A percentile compares a stretch with the other conserved stretches of the same genome.
Evolutionary conservation across 2,113 vertebrate genomes (phyloP).

Genomic region (Melanerpes aurifrons): DNA sequence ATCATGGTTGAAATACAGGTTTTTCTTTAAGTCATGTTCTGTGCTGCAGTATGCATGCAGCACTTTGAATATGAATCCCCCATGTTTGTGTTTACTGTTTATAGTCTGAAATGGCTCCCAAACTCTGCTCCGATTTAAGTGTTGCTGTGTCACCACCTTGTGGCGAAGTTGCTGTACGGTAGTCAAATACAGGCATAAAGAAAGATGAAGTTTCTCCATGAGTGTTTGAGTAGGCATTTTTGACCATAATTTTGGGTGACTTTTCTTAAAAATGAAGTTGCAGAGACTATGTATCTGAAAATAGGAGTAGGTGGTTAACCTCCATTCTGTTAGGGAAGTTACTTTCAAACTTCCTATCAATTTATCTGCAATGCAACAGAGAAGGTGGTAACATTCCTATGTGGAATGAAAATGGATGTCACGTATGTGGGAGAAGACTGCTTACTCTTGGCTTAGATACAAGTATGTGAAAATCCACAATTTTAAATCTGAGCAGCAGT

Average conservation of each 20-base stretch:
- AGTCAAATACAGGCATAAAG: not conserved
- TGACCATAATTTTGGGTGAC: not conserved
- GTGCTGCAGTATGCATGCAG: fast-evolving
- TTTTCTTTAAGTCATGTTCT: not conserved
- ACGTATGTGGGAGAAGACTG: fast-evolving
- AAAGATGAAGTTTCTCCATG: not conserved
- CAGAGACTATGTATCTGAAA: not conserved
- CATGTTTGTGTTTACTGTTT: not conserved
- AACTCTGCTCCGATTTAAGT: fast-evolving
- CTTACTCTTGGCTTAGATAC: not conserved
- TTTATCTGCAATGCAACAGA: not conserved
- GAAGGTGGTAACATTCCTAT: not conserved
- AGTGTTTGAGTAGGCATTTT: not conserved
- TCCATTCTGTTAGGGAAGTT: not conserved
- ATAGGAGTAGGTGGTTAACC: not conserved
- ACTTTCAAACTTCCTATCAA: not conserved
- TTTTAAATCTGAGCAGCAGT: not conserved
- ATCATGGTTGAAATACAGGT: fast-evolving
- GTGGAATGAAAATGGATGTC: not conserved
- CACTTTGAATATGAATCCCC: too few relatives aligned
- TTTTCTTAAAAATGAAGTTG: not conserved
- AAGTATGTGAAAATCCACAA: not conserved
- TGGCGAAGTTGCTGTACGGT: not conserved
- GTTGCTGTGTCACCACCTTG: not conserved
- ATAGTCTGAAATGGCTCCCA: not conserved